A percentile compares a stretch with the other conserved stretches of the same genome.
Conservation (phyloP, 2,797 vertebrate species). For the Molossus molossus region DNA sequence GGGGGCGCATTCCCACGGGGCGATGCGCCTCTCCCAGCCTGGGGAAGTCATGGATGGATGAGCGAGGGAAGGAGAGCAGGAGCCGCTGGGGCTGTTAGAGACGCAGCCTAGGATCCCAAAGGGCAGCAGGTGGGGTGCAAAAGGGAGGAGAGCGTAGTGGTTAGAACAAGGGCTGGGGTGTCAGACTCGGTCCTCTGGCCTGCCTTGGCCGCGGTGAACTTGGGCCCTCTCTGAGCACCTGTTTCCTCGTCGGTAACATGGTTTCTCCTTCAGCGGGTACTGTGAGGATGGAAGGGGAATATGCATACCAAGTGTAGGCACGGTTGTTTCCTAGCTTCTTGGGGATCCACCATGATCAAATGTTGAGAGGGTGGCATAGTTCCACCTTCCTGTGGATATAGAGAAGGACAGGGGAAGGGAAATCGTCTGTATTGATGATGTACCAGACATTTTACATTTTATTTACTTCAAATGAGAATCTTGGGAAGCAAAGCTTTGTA, state of each 20-base stretch:
- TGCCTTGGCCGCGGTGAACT: not conserved
- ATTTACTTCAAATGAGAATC: not conserved
- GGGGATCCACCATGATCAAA: accelerated
- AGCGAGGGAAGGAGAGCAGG: not conserved
- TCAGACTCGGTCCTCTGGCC: not conserved
- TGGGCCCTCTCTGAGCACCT: not conserved
- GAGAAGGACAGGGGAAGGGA: not conserved
- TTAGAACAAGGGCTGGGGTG: too few species aligned
- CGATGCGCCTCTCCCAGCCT: accelerated
- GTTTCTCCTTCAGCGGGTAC: not conserved
- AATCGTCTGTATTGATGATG: not conserved
- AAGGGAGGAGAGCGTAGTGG: accelerated
- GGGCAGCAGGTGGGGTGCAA: accelerated
- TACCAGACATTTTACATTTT: not conserved
- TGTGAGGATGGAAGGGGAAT: too few species aligned
- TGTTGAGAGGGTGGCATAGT: accelerated
- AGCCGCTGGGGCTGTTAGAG: not conserved
- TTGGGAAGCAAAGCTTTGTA: not conserved
- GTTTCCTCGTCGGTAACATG: not conserved
- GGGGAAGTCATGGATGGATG: accelerated
- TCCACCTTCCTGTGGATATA: not conserved
- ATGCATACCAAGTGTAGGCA: accelerated
- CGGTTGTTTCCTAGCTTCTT: not conserved
- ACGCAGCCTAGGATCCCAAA: not conserved
- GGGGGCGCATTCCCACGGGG: not conserved